Conservation (phyloP, 2,113 vertebrate species). For the Macrotis lagotis region DNA sequence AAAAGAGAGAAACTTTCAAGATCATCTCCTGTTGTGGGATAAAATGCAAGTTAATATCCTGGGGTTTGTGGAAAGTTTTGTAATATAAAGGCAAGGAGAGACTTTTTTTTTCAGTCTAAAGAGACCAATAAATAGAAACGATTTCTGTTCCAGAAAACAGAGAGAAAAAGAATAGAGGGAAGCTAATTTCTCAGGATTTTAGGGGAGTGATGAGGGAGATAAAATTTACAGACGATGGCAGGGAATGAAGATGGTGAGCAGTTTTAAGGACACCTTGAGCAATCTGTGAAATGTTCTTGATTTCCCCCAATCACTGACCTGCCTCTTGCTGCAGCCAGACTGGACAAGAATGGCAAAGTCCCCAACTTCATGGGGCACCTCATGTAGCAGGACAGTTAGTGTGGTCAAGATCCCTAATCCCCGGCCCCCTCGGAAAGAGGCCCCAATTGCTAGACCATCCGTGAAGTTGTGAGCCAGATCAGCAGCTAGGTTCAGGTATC, state of each 20-base stretch:
- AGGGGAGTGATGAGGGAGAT: neutral
- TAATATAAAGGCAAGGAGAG: neutral
- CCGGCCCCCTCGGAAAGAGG: constrained; percentile 90
- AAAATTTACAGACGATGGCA: neutral
- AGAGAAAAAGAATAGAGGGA: neutral
- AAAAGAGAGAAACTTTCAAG: constrained; percentile 34
- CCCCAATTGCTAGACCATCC: constrained; percentile 93
- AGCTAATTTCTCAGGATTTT: neutral
- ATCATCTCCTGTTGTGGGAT: neutral
- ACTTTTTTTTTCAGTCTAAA: neutral
- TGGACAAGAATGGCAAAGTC: constrained; percentile 96
- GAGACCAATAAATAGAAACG: neutral
- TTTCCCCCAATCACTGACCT: constrained; percentile 82
- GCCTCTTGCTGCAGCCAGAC: constrained; percentile 93
- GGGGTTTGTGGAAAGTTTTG: too few relatives aligned
- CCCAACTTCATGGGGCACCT: constrained; percentile 95
- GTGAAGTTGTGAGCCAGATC: constrained; percentile 96
- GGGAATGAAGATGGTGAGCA: neutral
- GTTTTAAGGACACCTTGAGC: neutral
- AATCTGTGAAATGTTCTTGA: neutral
- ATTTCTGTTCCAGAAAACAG: neutral
- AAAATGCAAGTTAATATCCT: neutral
- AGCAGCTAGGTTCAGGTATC: constrained; percentile 93
- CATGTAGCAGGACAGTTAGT: constrained; percentile 92
- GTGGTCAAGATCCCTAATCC: constrained; percentile 90